Evolutionary conservation across 2,888 invertebrate species (phyloP).

Genomic region (Rhynchonema sp.): DNA sequence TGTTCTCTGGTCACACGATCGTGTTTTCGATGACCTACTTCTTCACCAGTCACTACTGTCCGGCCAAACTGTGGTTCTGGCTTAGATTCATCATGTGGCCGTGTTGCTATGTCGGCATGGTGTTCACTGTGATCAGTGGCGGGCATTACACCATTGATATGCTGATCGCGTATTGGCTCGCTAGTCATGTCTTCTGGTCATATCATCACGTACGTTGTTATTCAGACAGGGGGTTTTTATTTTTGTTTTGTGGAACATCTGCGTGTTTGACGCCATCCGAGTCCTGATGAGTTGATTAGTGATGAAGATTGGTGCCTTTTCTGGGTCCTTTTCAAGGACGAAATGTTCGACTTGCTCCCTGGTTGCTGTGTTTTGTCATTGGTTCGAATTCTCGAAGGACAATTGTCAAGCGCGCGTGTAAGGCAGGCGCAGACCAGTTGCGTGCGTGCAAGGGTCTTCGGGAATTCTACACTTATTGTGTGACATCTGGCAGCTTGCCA

Average conservation of each 20-base stretch:
- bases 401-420: no score
- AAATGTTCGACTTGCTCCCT: no score
- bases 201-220: conserved; percentile 63
- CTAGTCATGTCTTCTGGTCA: conserved; percentile 43
- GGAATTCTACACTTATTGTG: no score
- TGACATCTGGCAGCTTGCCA: no score
- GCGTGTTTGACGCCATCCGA: no score
- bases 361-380: no score
- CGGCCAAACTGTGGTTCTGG: conserved; percentile 15
- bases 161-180: conserved; percentile 24
- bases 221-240: background rate
- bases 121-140: conserved; percentile 22
- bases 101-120: conserved; percentile 23
- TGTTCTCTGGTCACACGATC: conserved; percentile 23
- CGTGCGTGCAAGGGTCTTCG: no score
- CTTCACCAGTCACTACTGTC: conserved; percentile 22
- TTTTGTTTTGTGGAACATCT: background rate
- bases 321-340: no score
- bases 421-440: no score
- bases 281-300: no score
- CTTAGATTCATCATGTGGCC: conserved; percentile 18
- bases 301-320: no score
- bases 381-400: no score
- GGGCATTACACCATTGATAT: conserved; percentile 27
- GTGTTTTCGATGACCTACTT: conserved; percentile 25